phyloP scores from a whole-genome alignment of 2,113 vertebrate genomes.

The Sylvia atricapilla region DNA sequence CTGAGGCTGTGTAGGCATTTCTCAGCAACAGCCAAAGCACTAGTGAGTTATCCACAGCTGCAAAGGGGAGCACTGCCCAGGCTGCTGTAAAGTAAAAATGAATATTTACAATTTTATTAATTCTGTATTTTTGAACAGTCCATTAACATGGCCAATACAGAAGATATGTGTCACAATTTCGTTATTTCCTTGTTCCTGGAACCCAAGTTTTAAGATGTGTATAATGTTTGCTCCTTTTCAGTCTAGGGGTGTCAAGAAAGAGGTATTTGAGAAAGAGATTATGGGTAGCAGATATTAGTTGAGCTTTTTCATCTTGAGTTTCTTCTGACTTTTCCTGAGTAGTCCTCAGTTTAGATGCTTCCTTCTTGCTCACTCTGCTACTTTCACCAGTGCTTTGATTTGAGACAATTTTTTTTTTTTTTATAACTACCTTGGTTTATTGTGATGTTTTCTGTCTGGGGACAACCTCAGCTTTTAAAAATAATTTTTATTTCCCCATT shows the following conservation, averaged over 20 bases:
- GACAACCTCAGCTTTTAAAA: not conserved
- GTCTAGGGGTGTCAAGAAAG: not conserved
- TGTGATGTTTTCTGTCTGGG: not conserved
- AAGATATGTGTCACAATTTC: not conserved
- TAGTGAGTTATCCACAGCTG: not conserved
- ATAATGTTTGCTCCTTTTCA: not conserved
- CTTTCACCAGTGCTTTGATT: not conserved
- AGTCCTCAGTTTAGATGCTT: not conserved
- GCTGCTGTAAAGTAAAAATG: not conserved
- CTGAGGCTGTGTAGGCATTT: not conserved
- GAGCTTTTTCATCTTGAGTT: not conserved
- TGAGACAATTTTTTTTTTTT: not conserved
- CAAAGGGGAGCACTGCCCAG: not conserved
- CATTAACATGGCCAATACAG: not conserved
- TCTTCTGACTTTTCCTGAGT: not conserved
- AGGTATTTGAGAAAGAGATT: not conserved
- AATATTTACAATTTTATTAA: not conserved
- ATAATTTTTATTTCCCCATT: not conserved
- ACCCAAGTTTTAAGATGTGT: not conserved
- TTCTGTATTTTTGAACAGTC: not conserved
- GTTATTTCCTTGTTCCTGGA: not conserved
- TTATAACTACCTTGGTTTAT: accelerated
- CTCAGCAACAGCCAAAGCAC: not conserved
- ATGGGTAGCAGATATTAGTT: not conserved
- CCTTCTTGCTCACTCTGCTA: not conserved